Evolutionary conservation across 2,888 invertebrate species (phyloP).

Genomic region (Acleris emargana): DNA sequence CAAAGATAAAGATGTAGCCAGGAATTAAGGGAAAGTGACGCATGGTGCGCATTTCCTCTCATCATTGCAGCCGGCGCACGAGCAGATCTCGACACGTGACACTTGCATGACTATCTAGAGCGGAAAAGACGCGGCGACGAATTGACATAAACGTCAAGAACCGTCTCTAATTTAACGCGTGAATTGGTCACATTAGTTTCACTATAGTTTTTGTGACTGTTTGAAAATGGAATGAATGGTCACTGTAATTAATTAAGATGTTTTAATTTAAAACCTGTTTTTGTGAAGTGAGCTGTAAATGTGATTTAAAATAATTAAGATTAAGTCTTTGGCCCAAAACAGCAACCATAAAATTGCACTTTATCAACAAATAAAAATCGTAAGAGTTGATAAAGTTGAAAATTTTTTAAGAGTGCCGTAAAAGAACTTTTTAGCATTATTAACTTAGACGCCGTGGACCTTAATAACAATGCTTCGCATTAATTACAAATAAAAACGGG

Average conservation of each 20-base stretch:
- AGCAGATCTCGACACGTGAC: slow-evolving; percentile 7
- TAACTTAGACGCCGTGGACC: no score
- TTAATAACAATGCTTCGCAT: no score
- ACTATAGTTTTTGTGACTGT: slow-evolving; percentile 18
- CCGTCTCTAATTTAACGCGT: slow-evolving; percentile 30
- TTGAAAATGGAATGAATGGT: slow-evolving; percentile 3
- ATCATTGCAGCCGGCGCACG: background rate
- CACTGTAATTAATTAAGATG: background rate
- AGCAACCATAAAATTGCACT: no score
- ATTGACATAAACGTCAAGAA: slow-evolving; percentile 27
- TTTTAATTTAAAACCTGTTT: background rate
- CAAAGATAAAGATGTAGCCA: no score
- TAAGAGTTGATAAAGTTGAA: no score
- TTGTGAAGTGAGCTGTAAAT: background rate
- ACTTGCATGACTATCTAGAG: slow-evolving; percentile 23
- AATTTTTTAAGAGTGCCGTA: no score
- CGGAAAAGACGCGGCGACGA: slow-evolving; percentile 30
- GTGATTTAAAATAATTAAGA: no score
- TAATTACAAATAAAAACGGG: no score
- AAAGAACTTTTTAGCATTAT: no score
- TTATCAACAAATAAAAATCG: no score
- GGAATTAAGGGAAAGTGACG: no score
- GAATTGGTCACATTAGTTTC: slow-evolving; percentile 24
- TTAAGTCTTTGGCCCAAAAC: no score
- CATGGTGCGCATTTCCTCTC: background rate